Evolutionary conservation across 2,113 vertebrate species (phyloP).

Genomic region (Syngnathoides biaculeatus): DNA sequence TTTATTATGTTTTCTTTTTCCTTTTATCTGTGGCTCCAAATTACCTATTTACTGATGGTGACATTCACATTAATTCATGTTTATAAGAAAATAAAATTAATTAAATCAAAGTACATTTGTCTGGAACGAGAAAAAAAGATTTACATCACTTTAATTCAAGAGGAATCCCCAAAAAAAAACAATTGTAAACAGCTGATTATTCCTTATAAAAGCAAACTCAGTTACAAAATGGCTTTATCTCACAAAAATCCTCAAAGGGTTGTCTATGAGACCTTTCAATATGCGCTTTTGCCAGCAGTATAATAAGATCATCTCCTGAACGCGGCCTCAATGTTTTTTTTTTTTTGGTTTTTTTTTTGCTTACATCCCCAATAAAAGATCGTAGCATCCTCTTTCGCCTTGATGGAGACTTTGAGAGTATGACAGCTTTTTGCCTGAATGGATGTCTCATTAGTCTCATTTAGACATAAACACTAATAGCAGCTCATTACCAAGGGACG

Average conservation of each 20-base stretch:
- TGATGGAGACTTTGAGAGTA: constrained; percentile 14
- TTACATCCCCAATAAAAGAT: background rate
- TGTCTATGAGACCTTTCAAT: background rate
- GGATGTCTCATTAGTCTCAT: constrained; percentile 34
- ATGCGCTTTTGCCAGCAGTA: background rate
- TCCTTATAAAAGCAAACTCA: background rate
- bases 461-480: constrained; percentile 37
- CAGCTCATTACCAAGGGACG: constrained; percentile 11
- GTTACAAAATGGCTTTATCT: background rate
- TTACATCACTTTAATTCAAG: background rate
- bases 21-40: background rate
- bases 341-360: background rate
- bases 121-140: background rate
- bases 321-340: background rate
- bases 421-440: constrained; percentile 27
- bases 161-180: background rate
- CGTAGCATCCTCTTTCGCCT: constrained; percentile 9
- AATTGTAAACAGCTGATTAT: background rate
- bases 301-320: background rate
- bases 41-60: background rate
- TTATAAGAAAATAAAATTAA: too few species aligned
- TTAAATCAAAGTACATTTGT: background rate
- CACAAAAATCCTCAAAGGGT: background rate
- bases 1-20: background rate
- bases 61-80: background rate